Evolutionary conservation across 2,888 invertebrate species (phyloP), one percentile per base, ranked within the genome.

Genomic region (Troglohyphantes excavatus): DNA sequence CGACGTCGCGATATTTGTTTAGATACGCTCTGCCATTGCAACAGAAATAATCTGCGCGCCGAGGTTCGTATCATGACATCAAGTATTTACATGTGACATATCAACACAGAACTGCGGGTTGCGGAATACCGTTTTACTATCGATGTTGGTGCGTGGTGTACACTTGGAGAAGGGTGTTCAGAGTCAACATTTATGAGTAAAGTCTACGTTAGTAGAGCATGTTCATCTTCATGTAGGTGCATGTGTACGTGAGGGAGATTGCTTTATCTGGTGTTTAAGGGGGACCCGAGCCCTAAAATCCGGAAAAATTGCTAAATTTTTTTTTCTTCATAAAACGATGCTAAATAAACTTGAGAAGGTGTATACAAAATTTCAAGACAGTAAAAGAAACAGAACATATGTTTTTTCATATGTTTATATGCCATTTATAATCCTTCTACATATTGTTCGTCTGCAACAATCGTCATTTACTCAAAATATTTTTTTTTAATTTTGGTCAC

Each of bases 11-110:
- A 53, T 81, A 68, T 75, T 85, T 67, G 68, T 75, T 85, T 67
- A 68, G 67, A 85, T 76, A 85, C 85, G 76, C 33, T 53, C 53
- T 53, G 27, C n/a, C 29, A 83, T 65, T 83, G 73, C 76, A 68
- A 76, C 68, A 85, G 23, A 29, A 39, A 53, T 76, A 76, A 85
- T 59, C 68, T 65, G 33, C 17, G 13, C 19, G 39, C 33, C 7
- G 19, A n/a, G 65, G n/a, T 23, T 29, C 23, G 68, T 17, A 81
- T 68, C 53, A 17, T 79, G 53, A 67, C 33, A 81, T 81, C 29
- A 53, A 68, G 13, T 68, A 68, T 68, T 81, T 81, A 59, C 59
- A 26, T 53, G 81, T 68, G 33, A 53, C 46, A 67, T 27, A 46
- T 81, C 81, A 81, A 67, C 67, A 53, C 21, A 17, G 67, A 46